Evolutionary conservation across 1,140 invertebrate genomes (phyloP), one percentile per base, ranked within the genome.

Genomic region (Agraylea sexmaculata): DNA sequence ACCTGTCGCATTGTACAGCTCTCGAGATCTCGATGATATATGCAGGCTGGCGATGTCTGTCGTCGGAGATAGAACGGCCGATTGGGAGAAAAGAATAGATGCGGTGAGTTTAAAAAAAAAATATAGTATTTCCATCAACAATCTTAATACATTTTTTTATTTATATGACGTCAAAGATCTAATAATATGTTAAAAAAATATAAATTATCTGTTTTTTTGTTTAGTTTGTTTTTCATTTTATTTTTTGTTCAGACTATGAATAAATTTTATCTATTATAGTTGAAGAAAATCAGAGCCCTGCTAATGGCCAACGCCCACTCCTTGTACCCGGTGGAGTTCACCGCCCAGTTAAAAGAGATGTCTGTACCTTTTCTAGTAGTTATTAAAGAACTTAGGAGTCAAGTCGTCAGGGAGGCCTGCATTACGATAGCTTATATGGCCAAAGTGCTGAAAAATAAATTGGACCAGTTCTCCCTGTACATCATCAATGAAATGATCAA

Each of bases 51-150:
- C 90, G 22, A 72, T 77, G 43, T 75, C 82, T 7, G 73, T 73
- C 3, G 73, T 96, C 22, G 76, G 77, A 11, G 85, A 93, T 60
- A 68, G 78, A 15, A 82, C 74, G 51, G 80, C 83, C 54, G 87
- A 92, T 51, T 97, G 92, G 92, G 88, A 90, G 62, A 90, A 89
- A 61, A 70, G 91, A 44, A 77, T 85, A 20, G 89, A 95, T 50
- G 77, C 80, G 50, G 84, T 89, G 64, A 70, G 78, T 70, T 34
- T 20, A 28, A 10, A 38, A 32, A 13, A 37, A n/a, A n/a, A n/a
- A n/a, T n/a, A n/a, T n/a, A n/a, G 17, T 2, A 19, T 36, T 4
- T 2, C n/a, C 2, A 2, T 22, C 8, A 10, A 36, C 11, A 15
- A 19, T 11, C 4, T 36, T 8, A 13, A 7, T 13, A 18, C 15